Percentiles rank a stretch among this genome's conserved stretches.
phyloP scores from a whole-genome alignment of 2,113 vertebrate genomes.

The Notiomystis cincta region DNA sequence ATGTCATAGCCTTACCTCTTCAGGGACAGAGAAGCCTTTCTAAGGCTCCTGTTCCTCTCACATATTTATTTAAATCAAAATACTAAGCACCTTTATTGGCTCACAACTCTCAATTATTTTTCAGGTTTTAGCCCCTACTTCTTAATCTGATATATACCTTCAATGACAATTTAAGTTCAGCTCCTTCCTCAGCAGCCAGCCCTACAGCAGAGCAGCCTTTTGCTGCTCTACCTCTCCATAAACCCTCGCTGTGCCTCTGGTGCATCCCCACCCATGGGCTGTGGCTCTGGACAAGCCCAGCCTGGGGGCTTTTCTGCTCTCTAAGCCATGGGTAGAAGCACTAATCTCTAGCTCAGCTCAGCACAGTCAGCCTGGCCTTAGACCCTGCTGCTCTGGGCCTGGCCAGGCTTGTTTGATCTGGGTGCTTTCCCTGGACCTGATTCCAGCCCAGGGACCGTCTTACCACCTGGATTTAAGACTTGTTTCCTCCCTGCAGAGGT shows the following conservation, averaged over 20 bases:
- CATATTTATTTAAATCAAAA: not conserved
- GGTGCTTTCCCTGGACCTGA: accelerated
- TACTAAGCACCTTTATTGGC: accelerated
- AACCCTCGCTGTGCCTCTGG: accelerated
- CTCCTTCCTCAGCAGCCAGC: accelerated
- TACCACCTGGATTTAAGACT: accelerated
- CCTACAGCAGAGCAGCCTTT: accelerated
- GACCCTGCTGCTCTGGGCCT: accelerated
- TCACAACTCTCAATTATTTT: accelerated
- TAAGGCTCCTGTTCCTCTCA: accelerated
- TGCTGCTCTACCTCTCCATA: accelerated
- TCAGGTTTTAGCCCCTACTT: not conserved
- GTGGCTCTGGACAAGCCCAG: not conserved
- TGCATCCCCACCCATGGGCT: not conserved
- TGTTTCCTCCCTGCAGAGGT: accelerated
- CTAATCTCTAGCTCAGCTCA: accelerated
- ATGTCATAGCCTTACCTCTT: not conserved
- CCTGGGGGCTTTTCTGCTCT: accelerated
- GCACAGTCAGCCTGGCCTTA: accelerated
- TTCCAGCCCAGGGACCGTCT: not conserved
- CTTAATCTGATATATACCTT: accelerated
- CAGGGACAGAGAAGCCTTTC: not conserved
- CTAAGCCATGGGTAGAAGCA: accelerated
- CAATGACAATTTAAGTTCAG: accelerated
- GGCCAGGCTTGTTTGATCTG: accelerated